Evolutionary conservation across 2,888 invertebrate species (phyloP).

Genomic region (Lepeophtheirus nordmannii): DNA sequence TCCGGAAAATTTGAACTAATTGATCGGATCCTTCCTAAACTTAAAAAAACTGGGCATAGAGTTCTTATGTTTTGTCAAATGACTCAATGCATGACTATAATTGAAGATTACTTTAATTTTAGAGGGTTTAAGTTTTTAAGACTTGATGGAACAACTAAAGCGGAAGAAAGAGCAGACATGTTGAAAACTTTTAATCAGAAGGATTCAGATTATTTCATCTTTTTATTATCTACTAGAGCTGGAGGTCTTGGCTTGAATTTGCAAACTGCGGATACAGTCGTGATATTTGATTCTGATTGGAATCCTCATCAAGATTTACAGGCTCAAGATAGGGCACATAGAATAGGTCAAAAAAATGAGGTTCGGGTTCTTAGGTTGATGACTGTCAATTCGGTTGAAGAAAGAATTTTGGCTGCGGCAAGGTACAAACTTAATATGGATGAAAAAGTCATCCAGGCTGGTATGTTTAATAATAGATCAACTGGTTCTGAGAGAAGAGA

Average conservation of each 20-base stretch:
- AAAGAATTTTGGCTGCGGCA: slow-evolving; percentile 92
- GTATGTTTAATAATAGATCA: slow-evolving; percentile 99
- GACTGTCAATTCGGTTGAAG: slow-evolving; percentile 98
- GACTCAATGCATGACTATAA: slow-evolving; percentile 97
- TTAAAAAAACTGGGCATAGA: slow-evolving; percentile 76
- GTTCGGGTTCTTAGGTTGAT: slow-evolving; percentile 89
- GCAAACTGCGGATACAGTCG: slow-evolving; percentile 94
- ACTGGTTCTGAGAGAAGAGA: slow-evolving; percentile 91
- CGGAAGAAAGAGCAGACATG: slow-evolving; percentile 89
- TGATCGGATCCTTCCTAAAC: slow-evolving; percentile 89
- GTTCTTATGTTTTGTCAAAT: slow-evolving; percentile 99
- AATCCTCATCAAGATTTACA: slow-evolving; percentile 99
- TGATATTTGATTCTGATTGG: slow-evolving; percentile 99
- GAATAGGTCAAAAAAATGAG: slow-evolving; percentile 97
- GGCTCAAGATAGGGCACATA: slow-evolving; percentile 98
- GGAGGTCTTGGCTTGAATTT: slow-evolving; percentile 95
- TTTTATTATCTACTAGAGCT: slow-evolving; percentile 87
- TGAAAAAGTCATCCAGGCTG: slow-evolving; percentile 98
- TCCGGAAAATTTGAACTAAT: slow-evolving; percentile 95
- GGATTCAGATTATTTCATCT: slow-evolving; percentile 80
- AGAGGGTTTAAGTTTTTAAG: slow-evolving; percentile 53
- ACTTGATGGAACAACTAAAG: slow-evolving; percentile 92
- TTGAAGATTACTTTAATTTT: slow-evolving; percentile 93
- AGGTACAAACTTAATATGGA: slow-evolving; percentile 91
- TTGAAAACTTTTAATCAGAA: slow-evolving; percentile 74